These are phyloP conservation scores for Drosophila ogumai DNA, from an alignment of 1,140 invertebrate species.

Conservation along the genomic window DNA sequence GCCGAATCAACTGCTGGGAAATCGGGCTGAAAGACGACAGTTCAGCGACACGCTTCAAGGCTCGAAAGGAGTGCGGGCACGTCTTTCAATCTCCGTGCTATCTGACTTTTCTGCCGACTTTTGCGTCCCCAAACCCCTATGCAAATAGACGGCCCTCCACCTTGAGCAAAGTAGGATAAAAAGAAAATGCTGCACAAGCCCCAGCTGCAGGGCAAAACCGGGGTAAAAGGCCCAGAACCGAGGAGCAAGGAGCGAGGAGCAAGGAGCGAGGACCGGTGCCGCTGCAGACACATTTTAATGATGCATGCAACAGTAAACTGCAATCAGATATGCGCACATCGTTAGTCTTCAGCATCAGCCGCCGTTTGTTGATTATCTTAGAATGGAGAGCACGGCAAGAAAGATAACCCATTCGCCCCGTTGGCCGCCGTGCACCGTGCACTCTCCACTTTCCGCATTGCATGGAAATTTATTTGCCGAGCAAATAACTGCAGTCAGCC, in stretches of 20 bases:
- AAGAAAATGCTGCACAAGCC: constrained; percentile 67
- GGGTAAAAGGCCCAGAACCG: constrained; percentile 1
- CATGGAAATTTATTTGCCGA: constrained; percentile 80
- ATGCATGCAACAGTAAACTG: constrained; percentile 83
- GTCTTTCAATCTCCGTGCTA: constrained; percentile 61
- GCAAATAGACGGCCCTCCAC: constrained; percentile 69
- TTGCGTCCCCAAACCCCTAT: constrained; percentile 25
- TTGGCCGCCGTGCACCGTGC: constrained; percentile 37
- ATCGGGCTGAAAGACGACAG: constrained; percentile 44
- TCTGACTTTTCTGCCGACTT: constrained; percentile 12
- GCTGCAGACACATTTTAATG: constrained; percentile 79
- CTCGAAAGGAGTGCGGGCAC: constrained; percentile 37
- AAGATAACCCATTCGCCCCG: constrained; percentile 79
- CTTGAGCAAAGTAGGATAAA: constrained; percentile 79
- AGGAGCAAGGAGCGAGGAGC: not conserved
- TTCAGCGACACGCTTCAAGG: constrained; percentile 74
- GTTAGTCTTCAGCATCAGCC: constrained; percentile 83
- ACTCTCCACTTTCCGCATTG: constrained; percentile 41
- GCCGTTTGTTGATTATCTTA: constrained; percentile 83
- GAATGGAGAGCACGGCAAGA: constrained; percentile 72
- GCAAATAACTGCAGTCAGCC: constrained; percentile 73
- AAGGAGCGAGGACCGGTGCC: not conserved
- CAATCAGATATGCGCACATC: constrained; percentile 83
- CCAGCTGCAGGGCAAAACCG: constrained; percentile 20
- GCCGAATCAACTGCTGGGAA: constrained; percentile 15